Evolutionary conservation across 1,140 invertebrate genomes (phyloP), one percentile per base, ranked within the genome.

Genomic region (Metopolophium dirhodum): DNA sequence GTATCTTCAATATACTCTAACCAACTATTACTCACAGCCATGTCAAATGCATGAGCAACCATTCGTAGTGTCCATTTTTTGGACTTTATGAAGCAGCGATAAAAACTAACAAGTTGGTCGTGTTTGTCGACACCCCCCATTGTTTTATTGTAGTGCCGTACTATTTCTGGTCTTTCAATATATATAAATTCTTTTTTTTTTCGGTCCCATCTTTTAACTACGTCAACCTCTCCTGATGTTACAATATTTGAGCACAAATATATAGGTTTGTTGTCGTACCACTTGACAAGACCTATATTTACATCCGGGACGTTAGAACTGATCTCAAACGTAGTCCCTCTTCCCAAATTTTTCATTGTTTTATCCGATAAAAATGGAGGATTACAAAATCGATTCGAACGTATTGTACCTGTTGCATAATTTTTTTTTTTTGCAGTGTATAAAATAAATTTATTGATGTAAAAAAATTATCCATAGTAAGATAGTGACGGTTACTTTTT

Each of bases 351-450:
- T 57, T 86, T 91, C n/a, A 94, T 77, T 61, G 94, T 91, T 83
- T 94, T 94, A 23, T 94, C 91, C 20, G 49, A 54, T 20, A 89
- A 77, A 45, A 94, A 37, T n/a, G 94, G 61, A 18, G 93, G 93
- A 26, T 94, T 92, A 26, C 51, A 14, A 61, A 94, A 93, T 49
- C 93, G 45, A 54, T 94, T 94, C 18, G 68, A 30, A 88, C 93
- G 49, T 86, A 93, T 85, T n/a, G 94, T 94, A 26, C 94, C 94
- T n/a, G 93, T 91, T 47, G 86, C 88, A 86, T 89, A 94, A 4
- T 94, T 94, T 47, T 88, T 23, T 86, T 88, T 89, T 35, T 37
- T 26, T 23, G 51, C 30, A 94, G 49, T 23, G 37, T 37, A 51
- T 94, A 49, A 86, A 94, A 8, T 35, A 94, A 45, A 41, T 49